Evolutionary conservation across 2,888 invertebrate species (phyloP).

Genomic region (Lasioglossum villosulum): DNA sequence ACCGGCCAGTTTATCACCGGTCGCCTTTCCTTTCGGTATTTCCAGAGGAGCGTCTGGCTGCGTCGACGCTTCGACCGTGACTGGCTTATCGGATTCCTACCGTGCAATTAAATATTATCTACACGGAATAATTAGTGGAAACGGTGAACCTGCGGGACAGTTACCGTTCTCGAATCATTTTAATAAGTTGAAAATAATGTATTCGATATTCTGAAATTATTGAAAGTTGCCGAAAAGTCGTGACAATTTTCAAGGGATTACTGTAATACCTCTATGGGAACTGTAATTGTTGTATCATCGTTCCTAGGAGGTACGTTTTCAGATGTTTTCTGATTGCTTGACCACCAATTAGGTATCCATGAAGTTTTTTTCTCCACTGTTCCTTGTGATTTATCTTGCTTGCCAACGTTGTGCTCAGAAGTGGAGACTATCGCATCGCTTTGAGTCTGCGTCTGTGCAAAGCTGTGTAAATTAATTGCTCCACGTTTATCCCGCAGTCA

Average conservation of each 20-base stretch:
- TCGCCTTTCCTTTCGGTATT: neutral
- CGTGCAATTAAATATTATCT: neutral
- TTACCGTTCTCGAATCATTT: neutral
- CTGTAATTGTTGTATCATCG: neutral
- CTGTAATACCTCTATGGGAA: neutral
- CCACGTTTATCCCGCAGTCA: neutral
- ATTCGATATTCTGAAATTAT: too few relatives aligned
- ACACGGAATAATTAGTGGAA: neutral
- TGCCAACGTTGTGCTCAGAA: neutral
- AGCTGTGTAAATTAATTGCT: neutral
- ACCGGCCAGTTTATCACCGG: neutral
- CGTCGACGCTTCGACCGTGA: neutral
- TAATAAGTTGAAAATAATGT: too few relatives aligned
- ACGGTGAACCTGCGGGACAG: neutral
- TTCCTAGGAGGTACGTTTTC: neutral
- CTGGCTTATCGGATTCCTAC: slow-evolving; percentile 10
- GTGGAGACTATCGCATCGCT: slow-evolving; percentile 14
- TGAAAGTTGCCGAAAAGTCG: too few relatives aligned
- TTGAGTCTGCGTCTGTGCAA: slow-evolving; percentile 27
- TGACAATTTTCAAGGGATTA: too few relatives aligned
- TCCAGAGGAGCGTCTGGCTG: neutral
- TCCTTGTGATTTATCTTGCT: neutral
- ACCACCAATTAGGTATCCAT: slow-evolving; percentile 56
- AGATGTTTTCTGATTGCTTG: neutral
- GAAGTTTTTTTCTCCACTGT: slow-evolving; percentile 31